Base-by-base conservation (phyloP, 2,888 invertebrate genomes). In the Nysson spinosus region DNA sequence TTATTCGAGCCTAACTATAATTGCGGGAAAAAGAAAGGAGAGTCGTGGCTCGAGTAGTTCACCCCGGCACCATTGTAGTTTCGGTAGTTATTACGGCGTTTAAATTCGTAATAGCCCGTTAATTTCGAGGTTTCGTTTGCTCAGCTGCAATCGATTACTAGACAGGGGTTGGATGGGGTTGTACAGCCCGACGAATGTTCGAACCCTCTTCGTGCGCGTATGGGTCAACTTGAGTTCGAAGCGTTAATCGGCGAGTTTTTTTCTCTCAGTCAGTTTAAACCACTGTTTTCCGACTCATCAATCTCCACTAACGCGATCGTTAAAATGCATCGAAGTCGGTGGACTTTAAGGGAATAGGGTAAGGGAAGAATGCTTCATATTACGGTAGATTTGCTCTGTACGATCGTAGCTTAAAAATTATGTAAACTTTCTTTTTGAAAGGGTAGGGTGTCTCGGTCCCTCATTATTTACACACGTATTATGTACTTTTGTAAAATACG, bases 41-140 rank as follows among this genome's bases (percentile, higher is more conserved):
- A 44, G 26, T 12, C 16, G 11, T 24, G 20, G 12, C 20, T 19
- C 24, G 49, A 49, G 46, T 49, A 42, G 62, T 30, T 22, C 19
- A 16, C 16, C 6, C 35, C 24, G n/a, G n/a, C n/a, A n/a, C n/a
- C n/a, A n/a, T 26, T 6, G 14, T 26, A 12, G 22, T 40, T 56
- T 20, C 54, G 39, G 16, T 58, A 42, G 46, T 72, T 72, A 72
- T 68, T 64, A 51, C 75, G 68, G 64, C 75, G 76, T 78, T 81
- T 79, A 79, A 83, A 84, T 84, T 78, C 73, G 75, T 80, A 83
- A 83, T 81, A 77, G 82, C 63, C 79, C 77, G 78, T 83, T 83
- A 82, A 83, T 83, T 83, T 79, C 66, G 74, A 75, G 75, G 60
- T 77, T 75, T 80, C 80, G 80, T 84, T 85, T 84, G 79, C 79